Evolutionary conservation across 2,888 invertebrate genomes (phyloP).

Genomic region (Bugula neritina): DNA sequence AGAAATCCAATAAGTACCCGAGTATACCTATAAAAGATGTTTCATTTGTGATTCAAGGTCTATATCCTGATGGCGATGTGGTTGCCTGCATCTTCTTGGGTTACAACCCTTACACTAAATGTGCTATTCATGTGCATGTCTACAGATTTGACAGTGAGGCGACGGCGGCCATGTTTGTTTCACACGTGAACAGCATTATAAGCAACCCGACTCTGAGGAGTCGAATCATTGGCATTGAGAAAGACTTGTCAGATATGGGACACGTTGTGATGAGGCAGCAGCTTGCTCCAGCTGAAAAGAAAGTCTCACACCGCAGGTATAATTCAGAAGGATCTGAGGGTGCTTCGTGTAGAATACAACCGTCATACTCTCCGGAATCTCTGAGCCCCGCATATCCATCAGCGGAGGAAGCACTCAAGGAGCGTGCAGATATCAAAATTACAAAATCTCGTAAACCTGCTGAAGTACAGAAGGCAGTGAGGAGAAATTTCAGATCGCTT

Average conservation of each 20-base stretch:
- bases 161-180: slow-evolving; percentile 79
- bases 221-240: slow-evolving; percentile 75
- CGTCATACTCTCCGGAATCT: slow-evolving; percentile 32
- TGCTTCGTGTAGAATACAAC: not conserved
- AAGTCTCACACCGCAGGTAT: not conserved
- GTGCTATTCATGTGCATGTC: slow-evolving; percentile 91
- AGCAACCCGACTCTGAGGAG: slow-evolving; percentile 78
- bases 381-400: slow-evolving; percentile 31
- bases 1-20: slow-evolving; percentile 65
- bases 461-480: slow-evolving; percentile 42
- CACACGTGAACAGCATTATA: slow-evolving; percentile 74
- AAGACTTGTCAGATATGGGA: slow-evolving; percentile 35
- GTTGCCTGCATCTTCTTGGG: slow-evolving; percentile 87
- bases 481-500: slow-evolving; percentile 72
- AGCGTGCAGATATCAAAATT: not conserved
- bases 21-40: slow-evolving; percentile 39
- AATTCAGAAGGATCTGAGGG: slow-evolving; percentile 14
- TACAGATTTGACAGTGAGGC: slow-evolving; percentile 88
- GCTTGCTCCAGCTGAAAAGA: not conserved
- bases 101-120: slow-evolving; percentile 87
- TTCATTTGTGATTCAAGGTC: slow-evolving; percentile 77
- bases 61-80: slow-evolving; percentile 67
- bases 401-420: slow-evolving; percentile 31
- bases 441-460: slow-evolving; percentile 28
- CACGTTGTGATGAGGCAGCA: slow-evolving; percentile 5